Evolutionary conservation across 2,797 vertebrate genomes (phyloP), one percentile per base, ranked within the genome.

Genomic region (Xyrichtys novacula): DNA sequence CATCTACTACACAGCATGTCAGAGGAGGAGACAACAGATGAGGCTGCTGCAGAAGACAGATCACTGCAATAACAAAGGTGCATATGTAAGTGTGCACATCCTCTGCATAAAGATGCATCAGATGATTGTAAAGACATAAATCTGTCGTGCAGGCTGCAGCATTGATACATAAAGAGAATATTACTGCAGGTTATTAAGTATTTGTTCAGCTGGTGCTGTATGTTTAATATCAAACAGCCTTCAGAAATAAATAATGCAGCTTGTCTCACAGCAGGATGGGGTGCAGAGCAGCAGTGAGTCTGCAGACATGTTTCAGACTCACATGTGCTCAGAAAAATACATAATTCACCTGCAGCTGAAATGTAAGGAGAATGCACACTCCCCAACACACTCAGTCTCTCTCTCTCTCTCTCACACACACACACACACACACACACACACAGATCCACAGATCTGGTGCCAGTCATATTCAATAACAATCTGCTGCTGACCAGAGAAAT

Each of bases 391-490:
- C 10, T 38, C 44, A 49, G 22, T 25, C 39, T 19, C 38, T 26
- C n/a, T 32, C 49, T 26, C 31, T 44, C 47, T 28, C 19, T 48
- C 36, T 23, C 31, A 52, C 54, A 47, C 34, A 19, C 50, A 56
- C 32, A 48, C 11, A 23, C 14, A 25, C 22, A 38, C 23, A 62
- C 50, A 74, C 55, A 76, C 63, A 63, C 38, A 70, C 17, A 71
- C 39, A 49, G 25, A 22, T 46, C 49, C 53, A 29, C 43, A 63
- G 39, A 43, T 17, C 19, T 84, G 84, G 85, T 86, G 86, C 84
- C 88, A 85, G 86, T 88, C 83, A 82, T 84, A 89, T 86, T 87
- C 88, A 87, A 88, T 88, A 86, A 36, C 74, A 82, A 86, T 88
- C 76, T 82, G 25, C 44, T 62, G 80, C 81, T 85, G 86, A 86